phyloP scores from a whole-genome alignment of 2,888 invertebrate species.

The Lysandra bellargus region DNA sequence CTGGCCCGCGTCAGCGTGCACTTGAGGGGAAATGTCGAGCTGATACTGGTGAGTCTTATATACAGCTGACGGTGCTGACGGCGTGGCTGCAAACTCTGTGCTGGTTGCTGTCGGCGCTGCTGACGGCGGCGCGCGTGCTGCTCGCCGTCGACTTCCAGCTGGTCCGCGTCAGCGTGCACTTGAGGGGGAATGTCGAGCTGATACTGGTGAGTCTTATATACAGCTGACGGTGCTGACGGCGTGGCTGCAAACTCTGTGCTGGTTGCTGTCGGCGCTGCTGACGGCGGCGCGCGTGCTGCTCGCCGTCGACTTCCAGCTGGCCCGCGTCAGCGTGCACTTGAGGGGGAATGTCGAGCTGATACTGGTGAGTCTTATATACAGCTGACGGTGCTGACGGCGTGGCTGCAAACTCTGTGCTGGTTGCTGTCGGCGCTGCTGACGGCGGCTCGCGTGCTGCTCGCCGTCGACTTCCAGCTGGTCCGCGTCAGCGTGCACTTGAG shows the following conservation, averaged over 20 bases:
- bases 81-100: slow-evolving; percentile 72
- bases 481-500: slow-evolving; percentile 55
- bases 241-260: slow-evolving; percentile 70
- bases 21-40: slow-evolving; percentile 61
- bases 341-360: slow-evolving; percentile 62
- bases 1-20: slow-evolving; percentile 59
- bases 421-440: slow-evolving; percentile 59
- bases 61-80: slow-evolving; percentile 53
- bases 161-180: slow-evolving; percentile 56
- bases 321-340: slow-evolving; percentile 57
- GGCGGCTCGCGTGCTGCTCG: slow-evolving; percentile 56
- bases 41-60: slow-evolving; percentile 56
- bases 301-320: slow-evolving; percentile 68
- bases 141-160: slow-evolving; percentile 69
- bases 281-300: slow-evolving; percentile 57
- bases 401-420: slow-evolving; percentile 73
- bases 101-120: slow-evolving; percentile 63
- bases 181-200: slow-evolving; percentile 61
- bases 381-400: slow-evolving; percentile 50
- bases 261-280: slow-evolving; percentile 62
- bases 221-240: slow-evolving; percentile 47
- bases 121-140: slow-evolving; percentile 56
- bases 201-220: slow-evolving; percentile 55
- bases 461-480: slow-evolving; percentile 69
- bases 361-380: slow-evolving; percentile 51